Conservation (phyloP, 2,888 invertebrate species). For the Tricholauxania praeusta region DNA sequence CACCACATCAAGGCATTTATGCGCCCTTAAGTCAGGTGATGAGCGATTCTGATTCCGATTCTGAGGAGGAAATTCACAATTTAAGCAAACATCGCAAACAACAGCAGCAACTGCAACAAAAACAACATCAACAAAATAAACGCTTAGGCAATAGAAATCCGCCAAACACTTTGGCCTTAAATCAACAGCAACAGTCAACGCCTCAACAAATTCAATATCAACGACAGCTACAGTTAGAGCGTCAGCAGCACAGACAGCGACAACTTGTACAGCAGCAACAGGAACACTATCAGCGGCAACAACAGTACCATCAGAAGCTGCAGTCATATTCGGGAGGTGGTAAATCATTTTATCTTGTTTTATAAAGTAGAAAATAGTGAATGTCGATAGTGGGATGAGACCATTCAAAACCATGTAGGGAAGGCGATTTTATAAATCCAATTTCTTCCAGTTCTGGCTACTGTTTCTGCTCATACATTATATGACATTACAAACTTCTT, state of each 20-base stretch:
- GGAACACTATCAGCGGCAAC: slow-evolving; percentile 38
- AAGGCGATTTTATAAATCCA: too few species aligned
- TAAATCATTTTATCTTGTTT: too few species aligned
- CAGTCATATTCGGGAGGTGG: slow-evolving; percentile 25
- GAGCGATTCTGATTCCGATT: slow-evolving; percentile 81
- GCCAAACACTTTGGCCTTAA: slow-evolving; percentile 54
- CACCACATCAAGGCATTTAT: slow-evolving; percentile 73
- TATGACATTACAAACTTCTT: too few species aligned
- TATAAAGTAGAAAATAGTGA: too few species aligned
- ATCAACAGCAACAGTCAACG: slow-evolving; percentile 49
- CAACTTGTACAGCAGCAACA: slow-evolving; percentile 42
- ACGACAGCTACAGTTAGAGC: slow-evolving; percentile 43
- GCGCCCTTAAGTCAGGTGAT: slow-evolving; percentile 82
- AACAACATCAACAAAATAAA: slow-evolving; percentile 51
- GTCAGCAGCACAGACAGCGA: slow-evolving; percentile 45
- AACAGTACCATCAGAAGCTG: slow-evolving; percentile 37
- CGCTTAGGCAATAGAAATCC: slow-evolving; percentile 52
- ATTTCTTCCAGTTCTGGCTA: too few species aligned
- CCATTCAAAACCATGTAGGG: too few species aligned
- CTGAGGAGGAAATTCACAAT: slow-evolving; percentile 61
- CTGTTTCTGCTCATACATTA: too few species aligned
- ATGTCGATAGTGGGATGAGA: too few species aligned
- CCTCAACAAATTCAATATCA: slow-evolving; percentile 39
- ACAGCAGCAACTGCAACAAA: slow-evolving; percentile 45
- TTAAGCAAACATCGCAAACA: slow-evolving; percentile 53